Conservation (phyloP, 2,113 vertebrate genomes). For the Cottus gobio region DNA sequence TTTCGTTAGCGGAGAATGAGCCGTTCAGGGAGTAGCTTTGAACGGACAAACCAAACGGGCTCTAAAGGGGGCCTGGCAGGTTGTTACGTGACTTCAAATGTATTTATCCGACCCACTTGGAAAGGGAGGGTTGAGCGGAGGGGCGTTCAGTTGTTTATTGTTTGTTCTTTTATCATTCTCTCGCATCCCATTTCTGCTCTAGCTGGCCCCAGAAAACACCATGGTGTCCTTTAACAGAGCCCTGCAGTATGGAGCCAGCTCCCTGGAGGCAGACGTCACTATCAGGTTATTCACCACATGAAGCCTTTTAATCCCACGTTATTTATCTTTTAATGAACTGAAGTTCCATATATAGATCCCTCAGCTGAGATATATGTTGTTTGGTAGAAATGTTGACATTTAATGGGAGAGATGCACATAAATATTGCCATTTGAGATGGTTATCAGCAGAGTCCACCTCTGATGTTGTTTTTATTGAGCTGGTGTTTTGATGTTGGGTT, state of each 20-base stretch:
- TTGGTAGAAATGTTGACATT: background rate
- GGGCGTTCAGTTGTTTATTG: background rate
- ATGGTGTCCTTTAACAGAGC: slow-evolving; percentile 95
- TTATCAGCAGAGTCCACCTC: background rate
- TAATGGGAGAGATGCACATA: background rate
- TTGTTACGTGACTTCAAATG: background rate
- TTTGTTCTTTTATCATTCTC: background rate
- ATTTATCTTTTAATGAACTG: slow-evolving; percentile 24
- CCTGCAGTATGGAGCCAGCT: slow-evolving; percentile 87
- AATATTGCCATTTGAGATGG: background rate
- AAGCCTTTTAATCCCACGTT: slow-evolving; percentile 7
- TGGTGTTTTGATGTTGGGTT: background rate
- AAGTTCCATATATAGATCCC: slow-evolving; percentile 14
- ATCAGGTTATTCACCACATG: slow-evolving; percentile 84
- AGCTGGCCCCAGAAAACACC: slow-evolving; percentile 97
- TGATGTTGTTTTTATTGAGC: background rate
- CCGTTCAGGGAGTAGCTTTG: background rate
- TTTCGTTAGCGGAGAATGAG: no score
- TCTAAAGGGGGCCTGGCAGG: background rate
- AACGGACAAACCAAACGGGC: background rate
- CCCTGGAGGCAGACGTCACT: slow-evolving; percentile 90
- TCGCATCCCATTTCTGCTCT: slow-evolving; percentile 2
- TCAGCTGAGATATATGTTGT: background rate
- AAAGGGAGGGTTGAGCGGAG: background rate
- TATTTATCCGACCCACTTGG: background rate